Percentiles rank a stretch among this genome's conserved stretches.
Conservation (phyloP, 2,113 vertebrate genomes). For the Ascaphus truei region DNA sequence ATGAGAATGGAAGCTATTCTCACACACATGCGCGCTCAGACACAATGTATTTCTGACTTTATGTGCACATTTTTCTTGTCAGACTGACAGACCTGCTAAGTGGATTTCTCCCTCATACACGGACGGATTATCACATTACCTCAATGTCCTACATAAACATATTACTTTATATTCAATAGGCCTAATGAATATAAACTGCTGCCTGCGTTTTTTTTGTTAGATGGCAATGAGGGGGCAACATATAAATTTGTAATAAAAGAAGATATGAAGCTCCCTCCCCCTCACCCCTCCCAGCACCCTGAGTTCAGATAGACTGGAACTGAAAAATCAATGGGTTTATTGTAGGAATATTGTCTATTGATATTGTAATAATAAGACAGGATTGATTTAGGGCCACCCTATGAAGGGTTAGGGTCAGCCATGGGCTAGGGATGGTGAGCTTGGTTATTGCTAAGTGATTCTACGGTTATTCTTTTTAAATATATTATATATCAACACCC, state of each 20-base stretch:
- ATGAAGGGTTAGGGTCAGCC: conserved; percentile 44
- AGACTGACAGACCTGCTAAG: conserved; percentile 63
- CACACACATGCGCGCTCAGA: not conserved
- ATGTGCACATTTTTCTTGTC: conserved; percentile 64
- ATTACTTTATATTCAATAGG: conserved; percentile 79
- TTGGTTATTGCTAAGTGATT: no score
- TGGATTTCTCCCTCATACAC: conserved; percentile 71
- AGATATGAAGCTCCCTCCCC: conserved; percentile 44
- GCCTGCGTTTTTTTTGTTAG: conserved; percentile 45
- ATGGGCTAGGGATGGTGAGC: conserved; percentile 41
- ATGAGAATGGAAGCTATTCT: not conserved
- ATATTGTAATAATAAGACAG: conserved; percentile 73
- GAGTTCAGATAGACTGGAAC: conserved; percentile 52
- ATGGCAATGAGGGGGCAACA: conserved; percentile 56
- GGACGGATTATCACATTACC: conserved; percentile 72
- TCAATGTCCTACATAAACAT: conserved; percentile 70
- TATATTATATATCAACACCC: no score
- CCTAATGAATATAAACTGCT: conserved; percentile 93
- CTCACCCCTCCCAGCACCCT: conserved; percentile 45
- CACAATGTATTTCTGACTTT: conserved; percentile 49
- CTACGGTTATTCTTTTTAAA: no score
- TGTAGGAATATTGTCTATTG: conserved; percentile 70
- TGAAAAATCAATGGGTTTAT: conserved; percentile 78
- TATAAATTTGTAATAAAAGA: conserved; percentile 75
- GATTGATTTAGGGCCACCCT: conserved; percentile 56